phyloP scores from a whole-genome alignment of 2,797 vertebrate genomes.

The Tangara arthus region DNA sequence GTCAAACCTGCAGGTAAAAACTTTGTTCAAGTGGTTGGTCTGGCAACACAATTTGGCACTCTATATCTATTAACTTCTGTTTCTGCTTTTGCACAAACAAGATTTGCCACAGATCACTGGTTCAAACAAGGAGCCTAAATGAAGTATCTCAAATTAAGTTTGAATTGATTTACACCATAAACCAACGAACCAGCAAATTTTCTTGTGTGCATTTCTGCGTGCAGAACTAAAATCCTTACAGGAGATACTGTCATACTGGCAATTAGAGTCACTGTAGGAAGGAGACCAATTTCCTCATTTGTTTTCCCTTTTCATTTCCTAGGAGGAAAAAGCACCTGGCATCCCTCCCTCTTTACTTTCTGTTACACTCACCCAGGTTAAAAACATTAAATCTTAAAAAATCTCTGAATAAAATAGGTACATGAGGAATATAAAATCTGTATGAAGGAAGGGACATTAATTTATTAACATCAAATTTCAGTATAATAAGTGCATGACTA shows the following conservation, averaged over 20 bases:
- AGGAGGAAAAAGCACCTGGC: background rate
- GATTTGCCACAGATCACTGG: conserved; percentile 76
- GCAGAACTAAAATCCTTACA: conserved; percentile 61
- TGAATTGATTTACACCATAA: conserved; percentile 68
- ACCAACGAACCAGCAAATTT: conserved; percentile 75
- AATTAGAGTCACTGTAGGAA: conserved; percentile 21
- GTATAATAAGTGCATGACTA: background rate
- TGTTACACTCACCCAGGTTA: background rate
- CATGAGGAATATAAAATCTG: background rate
- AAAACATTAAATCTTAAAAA: background rate
- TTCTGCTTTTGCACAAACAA: conserved; percentile 71
- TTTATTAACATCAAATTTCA: background rate
- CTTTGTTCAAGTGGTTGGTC: conserved; percentile 39
- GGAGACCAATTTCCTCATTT: background rate
- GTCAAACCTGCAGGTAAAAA: conserved; percentile 55
- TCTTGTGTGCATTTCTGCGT: conserved; percentile 59
- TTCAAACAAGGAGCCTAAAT: conserved; percentile 70
- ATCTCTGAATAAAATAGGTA: background rate
- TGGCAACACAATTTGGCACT: conserved; percentile 64
- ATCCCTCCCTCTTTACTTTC: background rate
- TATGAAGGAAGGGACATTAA: background rate
- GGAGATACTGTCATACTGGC: conserved; percentile 57
- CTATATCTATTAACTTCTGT: conserved; percentile 58
- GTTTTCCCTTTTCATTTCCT: background rate
- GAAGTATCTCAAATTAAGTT: conserved; percentile 78